Evolutionary conservation across 2,888 invertebrate species (phyloP).

Genomic region (Trachelus tabidus): DNA sequence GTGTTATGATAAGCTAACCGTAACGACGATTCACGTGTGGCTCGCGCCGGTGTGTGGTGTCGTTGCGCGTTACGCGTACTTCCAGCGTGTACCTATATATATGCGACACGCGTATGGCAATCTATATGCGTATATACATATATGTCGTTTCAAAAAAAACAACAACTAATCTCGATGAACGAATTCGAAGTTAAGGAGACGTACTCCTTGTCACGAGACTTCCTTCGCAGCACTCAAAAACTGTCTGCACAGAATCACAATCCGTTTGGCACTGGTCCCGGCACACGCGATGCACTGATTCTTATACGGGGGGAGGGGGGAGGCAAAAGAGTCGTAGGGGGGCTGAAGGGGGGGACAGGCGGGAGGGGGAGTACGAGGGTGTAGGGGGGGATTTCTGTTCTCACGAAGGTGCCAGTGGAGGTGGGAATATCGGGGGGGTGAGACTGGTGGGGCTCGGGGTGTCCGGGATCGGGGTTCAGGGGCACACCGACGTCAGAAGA

Average conservation of each 20-base stretch:
- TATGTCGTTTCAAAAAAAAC: constrained; percentile 4
- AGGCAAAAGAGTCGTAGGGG: constrained; percentile 12
- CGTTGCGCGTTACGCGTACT: neutral
- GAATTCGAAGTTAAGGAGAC: constrained; percentile 6
- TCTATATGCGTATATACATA: neutral
- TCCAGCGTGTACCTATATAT: neutral
- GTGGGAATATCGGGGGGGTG: constrained; percentile 15
- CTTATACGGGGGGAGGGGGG: constrained; percentile 52
- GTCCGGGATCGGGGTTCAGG: constrained; percentile 33
- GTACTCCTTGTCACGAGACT: constrained; percentile 55
- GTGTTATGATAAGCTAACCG: neutral
- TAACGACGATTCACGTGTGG: constrained; percentile 17
- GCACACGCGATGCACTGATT: constrained; percentile 61
- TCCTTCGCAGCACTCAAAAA: constrained; percentile 10
- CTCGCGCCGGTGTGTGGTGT: constrained; percentile 8
- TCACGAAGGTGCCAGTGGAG: constrained; percentile 25
- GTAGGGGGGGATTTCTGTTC: constrained; percentile 41
- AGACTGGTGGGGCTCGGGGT: constrained; percentile 28
- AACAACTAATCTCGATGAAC: constrained; percentile 14
- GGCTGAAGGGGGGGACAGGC: constrained; percentile 26
- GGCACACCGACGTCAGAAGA: constrained; percentile 9
- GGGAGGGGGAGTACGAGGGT: constrained; percentile 28
- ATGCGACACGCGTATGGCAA: neutral
- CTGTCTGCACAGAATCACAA: constrained; percentile 56
- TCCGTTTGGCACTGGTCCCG: constrained; percentile 59